Evolutionary conservation across 2,113 vertebrate species (phyloP).

Genomic region (Anarhynchus alexandrinus): DNA sequence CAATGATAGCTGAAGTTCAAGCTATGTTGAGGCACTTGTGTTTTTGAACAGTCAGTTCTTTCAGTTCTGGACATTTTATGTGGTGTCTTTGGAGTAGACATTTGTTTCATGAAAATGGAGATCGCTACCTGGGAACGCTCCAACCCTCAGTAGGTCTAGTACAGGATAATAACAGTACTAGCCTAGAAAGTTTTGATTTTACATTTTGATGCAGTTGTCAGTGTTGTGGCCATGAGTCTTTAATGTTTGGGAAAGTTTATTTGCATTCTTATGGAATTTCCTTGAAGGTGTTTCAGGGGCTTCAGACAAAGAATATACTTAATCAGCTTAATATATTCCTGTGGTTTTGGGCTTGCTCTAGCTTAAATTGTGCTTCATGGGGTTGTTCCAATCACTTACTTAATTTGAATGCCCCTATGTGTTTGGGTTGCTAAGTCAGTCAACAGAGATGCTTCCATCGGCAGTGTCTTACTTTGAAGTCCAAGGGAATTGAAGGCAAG

Average conservation of each 20-base stretch:
- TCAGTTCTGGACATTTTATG: not conserved
- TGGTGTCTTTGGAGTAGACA: not conserved
- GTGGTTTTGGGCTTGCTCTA: not conserved
- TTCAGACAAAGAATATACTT: not conserved
- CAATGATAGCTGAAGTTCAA: not conserved
- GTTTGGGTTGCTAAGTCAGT: not conserved
- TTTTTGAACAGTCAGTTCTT: not conserved
- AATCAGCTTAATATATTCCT: not conserved
- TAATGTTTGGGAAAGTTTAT: not conserved
- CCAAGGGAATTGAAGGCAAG: not conserved
- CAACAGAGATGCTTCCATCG: not conserved
- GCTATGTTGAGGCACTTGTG: not conserved
- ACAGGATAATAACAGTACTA: not conserved
- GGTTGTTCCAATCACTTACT: not conserved
- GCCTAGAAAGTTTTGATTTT: not conserved
- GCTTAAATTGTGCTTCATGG: not conserved
- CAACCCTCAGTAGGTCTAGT: not conserved
- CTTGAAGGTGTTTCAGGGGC: not conserved
- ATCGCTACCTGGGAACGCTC: not conserved
- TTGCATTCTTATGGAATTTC: not conserved
- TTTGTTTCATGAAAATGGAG: not conserved
- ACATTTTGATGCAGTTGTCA: not conserved
- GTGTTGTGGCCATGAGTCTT: not conserved
- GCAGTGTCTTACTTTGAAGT: not conserved
- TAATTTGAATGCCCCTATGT: not conserved